Conservation (phyloP, 2,113 vertebrate genomes). For the Nibea coibor region DNA sequence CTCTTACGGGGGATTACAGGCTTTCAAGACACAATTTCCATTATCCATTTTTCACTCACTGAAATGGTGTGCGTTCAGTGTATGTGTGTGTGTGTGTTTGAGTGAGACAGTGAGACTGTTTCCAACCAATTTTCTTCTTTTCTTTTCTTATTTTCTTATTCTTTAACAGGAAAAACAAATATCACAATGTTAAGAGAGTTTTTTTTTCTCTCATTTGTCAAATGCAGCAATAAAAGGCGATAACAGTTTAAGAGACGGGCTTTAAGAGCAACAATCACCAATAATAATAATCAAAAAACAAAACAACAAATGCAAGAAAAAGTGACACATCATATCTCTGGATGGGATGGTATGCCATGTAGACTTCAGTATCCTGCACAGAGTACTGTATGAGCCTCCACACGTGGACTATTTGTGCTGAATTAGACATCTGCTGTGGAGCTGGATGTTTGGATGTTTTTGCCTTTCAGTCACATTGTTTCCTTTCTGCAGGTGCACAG, state of each 20-base stretch:
- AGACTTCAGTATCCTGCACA: background rate
- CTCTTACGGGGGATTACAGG: background rate
- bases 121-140: too few species aligned
- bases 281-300: background rate
- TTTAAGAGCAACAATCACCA: background rate
- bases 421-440: background rate
- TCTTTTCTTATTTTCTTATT: too few species aligned
- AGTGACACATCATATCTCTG: background rate
- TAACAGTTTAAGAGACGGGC: background rate
- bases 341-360: background rate
- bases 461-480: background rate
- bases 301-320: background rate
- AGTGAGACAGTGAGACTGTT: background rate
- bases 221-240: background rate
- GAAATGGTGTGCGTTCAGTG: background rate
- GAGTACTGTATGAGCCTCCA: background rate
- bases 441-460: background rate
- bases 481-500: slow-evolving; percentile 7
- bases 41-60: background rate
- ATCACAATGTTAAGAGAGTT: too few species aligned
- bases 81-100: background rate
- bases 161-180: too few species aligned
- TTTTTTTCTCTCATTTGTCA: too few species aligned
- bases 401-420: slow-evolving; percentile 4
- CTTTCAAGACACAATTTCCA: background rate